phyloP scores from a whole-genome alignment of 2,797 vertebrate genomes.

The Nyctalus aviator region DNA sequence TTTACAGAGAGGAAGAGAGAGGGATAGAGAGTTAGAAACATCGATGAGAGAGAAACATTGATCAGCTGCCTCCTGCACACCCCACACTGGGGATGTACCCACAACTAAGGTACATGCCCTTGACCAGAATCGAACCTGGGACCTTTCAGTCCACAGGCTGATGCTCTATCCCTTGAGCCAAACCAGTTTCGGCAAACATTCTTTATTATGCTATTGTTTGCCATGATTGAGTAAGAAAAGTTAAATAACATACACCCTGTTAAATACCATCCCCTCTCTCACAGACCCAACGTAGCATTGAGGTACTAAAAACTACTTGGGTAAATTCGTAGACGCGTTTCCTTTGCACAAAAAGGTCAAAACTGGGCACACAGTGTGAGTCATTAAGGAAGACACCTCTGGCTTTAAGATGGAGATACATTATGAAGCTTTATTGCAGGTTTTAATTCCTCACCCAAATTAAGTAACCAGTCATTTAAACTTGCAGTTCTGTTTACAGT shows the following conservation, averaged over 20 bases:
- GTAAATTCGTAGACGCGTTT: neutral
- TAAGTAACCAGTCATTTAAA: slow-evolving; percentile 13
- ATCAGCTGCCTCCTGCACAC: too few relatives aligned
- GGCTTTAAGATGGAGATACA: slow-evolving; percentile 18
- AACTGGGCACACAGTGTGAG: neutral
- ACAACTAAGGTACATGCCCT: too few relatives aligned
- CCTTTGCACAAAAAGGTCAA: neutral
- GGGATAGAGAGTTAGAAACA: too few relatives aligned
- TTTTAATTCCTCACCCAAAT: neutral
- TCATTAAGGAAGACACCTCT: neutral
- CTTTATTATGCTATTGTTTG: neutral
- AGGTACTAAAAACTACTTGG: neutral
- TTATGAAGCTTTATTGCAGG: slow-evolving; percentile 51
- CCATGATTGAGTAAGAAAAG: neutral
- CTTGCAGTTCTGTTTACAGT: slow-evolving; percentile 42
- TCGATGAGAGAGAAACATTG: too few relatives aligned
- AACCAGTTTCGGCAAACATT: neutral
- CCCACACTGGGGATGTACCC: too few relatives aligned
- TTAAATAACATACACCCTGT: neutral
- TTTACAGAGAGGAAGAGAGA: too few relatives aligned
- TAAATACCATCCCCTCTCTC: neutral
- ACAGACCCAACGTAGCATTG: neutral
- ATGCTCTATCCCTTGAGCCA: too few relatives aligned
- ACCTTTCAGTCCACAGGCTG: too few relatives aligned
- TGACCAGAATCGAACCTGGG: too few relatives aligned